Evolutionary conservation across 2,888 invertebrate genomes (phyloP), one percentile per base, ranked within the genome.

Genomic region (Epiblema foenella): DNA sequence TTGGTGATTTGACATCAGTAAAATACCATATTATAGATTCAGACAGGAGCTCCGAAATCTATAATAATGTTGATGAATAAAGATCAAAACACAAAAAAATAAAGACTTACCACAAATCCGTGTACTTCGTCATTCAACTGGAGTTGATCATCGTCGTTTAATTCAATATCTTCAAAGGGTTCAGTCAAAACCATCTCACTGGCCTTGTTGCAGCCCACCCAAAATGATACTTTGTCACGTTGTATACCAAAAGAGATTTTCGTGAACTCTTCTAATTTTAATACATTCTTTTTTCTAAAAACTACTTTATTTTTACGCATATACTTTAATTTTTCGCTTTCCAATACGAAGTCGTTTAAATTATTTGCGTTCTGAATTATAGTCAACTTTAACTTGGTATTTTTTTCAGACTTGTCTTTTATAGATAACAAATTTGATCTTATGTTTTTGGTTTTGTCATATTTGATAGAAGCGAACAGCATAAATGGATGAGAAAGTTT

Each of bases 401-500:
- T 66, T 0, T 64, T 64, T 0, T 58, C 49, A 0, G 74, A 66
- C 4, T 75, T 62, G 72, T 85, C 77, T 29, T 78, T 77, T 68
- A 91, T 82, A 1, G 85, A 82, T 75, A 92, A 90, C 7, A 90
- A 58, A 63, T 85, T 88, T 9, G 84, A 66, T n/a, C 67, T 37
- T 33, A 33, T 33, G 7, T 33, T 33, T 20, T 15, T 69, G 5
- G 70, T 63, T 17, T 74, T 69, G 8, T 80, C 75, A 1, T 86
- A 71, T 73, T 83, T 86, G 42, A 89, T 84, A 46, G 76, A 75
- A 0, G 85, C 74, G n/a, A 80, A 79, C 58, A 91, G 75, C n/a
- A 86, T 76, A 46, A 85, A 87, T 3, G 88, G 88, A 54, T 76
- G 76, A 5, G 77, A 66, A 12, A 90, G 49, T 20, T 15, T 75